Base-by-base conservation (phyloP, 1,140 invertebrate genomes). In the Drosophila insularis region DNA sequence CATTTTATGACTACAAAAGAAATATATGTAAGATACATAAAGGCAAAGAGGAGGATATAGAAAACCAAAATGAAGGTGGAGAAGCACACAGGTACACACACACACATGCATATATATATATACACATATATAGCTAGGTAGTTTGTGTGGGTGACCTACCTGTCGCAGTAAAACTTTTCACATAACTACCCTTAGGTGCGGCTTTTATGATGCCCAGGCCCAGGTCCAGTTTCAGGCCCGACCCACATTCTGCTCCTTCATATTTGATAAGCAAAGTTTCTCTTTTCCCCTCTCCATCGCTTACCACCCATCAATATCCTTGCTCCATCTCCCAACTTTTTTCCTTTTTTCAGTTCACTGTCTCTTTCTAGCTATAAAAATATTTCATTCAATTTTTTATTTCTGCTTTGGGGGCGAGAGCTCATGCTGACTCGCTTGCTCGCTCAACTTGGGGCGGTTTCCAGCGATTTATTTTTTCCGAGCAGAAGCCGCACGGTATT, bases 371-470 rank as follows among this genome's bases (percentile, higher is more conserved):
- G 46, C 27, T 87, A 87, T 87, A 87, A 89, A 87, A 87, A 87
- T 87, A 89, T 87, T 87, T 87, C 84, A 87, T 89, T 87, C 84
- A 87, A 87, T 87, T 87, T 87, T 89, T 87, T 84, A 84, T 87
- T 79, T 56, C 63, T 71, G 74, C 76, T 64, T 65, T 72, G 66
- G 62, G 72, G 55, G 53, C 60, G 31, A 39, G 6, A 32, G 8
- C 14, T 56, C 27, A 37, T n/a, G 37, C 70, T 67, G n/a, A 74
- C 80, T 66, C 63, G 40, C 79, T 87, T 63, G 39, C 84, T 62
- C 82, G 79, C 61, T 17, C n/a, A 21, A 17, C 72, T 32, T 74
- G 55, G 55, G 55, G 55, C 55, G 55, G 81, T 82, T 80, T 89
- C 84, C 80, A 77, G 76, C 84, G 73, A 87, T 87, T 87, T 87